phyloP scores from a whole-genome alignment of 1,140 invertebrate genomes.

The Drosophila albomicans region DNA sequence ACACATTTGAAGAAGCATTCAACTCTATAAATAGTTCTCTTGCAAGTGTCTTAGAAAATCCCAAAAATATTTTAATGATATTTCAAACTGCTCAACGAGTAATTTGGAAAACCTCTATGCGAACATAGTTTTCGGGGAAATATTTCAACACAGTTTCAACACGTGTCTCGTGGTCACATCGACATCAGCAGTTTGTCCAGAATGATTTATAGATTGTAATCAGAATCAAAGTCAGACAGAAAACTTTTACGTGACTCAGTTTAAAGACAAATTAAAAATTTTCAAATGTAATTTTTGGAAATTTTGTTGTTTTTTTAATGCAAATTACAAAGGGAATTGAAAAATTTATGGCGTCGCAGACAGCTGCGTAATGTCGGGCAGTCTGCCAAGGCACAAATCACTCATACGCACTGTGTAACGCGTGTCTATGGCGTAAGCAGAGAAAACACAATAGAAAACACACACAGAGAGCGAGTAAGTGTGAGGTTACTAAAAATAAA shows the following conservation, averaged over 20 bases:
- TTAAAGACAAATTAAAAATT: constrained; percentile 47
- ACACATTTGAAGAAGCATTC: not conserved
- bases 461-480: constrained; percentile 21
- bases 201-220: constrained; percentile 66
- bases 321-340: constrained; percentile 57
- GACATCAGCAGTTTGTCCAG: constrained; percentile 34
- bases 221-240: constrained; percentile 2
- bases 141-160: constrained; percentile 23
- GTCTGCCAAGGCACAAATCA: constrained; percentile 73
- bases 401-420: constrained; percentile 71
- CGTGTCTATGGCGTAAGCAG: constrained; percentile 58
- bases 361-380: constrained; percentile 82
- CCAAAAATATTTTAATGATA: not conserved
- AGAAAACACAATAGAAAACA: constrained; percentile 70
- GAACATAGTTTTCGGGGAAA: not conserved
- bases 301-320: constrained; percentile 37
- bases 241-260: constrained; percentile 52
- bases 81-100: not conserved
- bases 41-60: not conserved
- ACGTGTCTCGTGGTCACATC: constrained; percentile 33
- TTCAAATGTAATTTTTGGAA: constrained; percentile 21
- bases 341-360: constrained; percentile 61
- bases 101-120: constrained; percentile 3
- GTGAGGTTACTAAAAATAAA: constrained; percentile 67
- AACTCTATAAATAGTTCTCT: not conserved